Conservation (phyloP, 2,888 invertebrate genomes). For the Eupelmus urozonus region DNA sequence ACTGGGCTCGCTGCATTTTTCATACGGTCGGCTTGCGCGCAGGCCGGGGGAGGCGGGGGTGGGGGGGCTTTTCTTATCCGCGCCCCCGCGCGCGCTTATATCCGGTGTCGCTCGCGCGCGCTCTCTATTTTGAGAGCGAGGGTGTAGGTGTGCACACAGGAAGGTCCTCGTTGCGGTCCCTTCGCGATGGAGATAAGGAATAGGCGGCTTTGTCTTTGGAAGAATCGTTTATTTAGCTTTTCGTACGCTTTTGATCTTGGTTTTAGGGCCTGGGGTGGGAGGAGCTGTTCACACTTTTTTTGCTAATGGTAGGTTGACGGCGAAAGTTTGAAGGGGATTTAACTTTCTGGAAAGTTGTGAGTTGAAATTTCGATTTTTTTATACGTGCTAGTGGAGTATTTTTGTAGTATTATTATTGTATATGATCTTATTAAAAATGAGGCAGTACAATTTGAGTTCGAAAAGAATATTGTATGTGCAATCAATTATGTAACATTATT, state of each 20-base stretch:
- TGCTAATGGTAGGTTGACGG: too few relatives aligned
- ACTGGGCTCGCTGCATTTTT: conserved; percentile 76
- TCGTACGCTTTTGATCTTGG: neutral
- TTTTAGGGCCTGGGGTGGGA: too few relatives aligned
- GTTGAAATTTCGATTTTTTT: too few relatives aligned
- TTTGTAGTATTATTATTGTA: too few relatives aligned
- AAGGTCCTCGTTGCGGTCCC: conserved; percentile 41
- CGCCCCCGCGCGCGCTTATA: conserved; percentile 39
- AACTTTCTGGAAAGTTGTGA: too few relatives aligned
- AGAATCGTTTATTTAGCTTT: neutral
- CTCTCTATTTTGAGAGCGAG: neutral
- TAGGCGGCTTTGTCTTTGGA: neutral
- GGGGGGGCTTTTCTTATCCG: conserved; percentile 69
- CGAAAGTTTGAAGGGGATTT: too few relatives aligned
- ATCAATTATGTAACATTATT: too few relatives aligned
- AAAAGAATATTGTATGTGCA: too few relatives aligned
- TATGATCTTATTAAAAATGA: too few relatives aligned
- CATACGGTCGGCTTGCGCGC: conserved; percentile 69
- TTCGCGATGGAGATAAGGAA: conserved; percentile 65
- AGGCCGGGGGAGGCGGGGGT: neutral
- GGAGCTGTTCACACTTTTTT: too few relatives aligned
- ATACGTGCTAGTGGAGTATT: too few relatives aligned
- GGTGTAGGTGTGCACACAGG: neutral
- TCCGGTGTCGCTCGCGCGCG: conserved; percentile 68
- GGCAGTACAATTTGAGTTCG: too few relatives aligned